Base-by-base conservation (phyloP, 2,113 vertebrate species). In the Plestiodon gilberti region DNA sequence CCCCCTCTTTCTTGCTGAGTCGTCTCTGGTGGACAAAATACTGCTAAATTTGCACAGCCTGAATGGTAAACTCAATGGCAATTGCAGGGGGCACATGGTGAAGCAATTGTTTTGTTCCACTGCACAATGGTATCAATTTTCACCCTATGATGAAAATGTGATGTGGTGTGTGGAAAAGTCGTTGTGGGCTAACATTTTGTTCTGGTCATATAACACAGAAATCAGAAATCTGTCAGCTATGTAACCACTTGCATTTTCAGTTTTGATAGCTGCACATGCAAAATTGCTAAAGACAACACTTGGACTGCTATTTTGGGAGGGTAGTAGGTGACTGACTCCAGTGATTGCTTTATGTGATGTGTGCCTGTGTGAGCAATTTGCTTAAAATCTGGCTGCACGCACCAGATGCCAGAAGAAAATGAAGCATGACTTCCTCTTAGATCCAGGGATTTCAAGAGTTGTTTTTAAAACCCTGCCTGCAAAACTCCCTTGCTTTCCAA, bases 401-500 rank as follows among this genome's bases (percentile, higher is more conserved):
- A 52, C 43, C 23, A 48, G 73, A 15, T 23, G 43, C 25, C 43
- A 48, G 0, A 0, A 48, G 5, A 55, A 61, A 28, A 67, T 62
- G 17, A 22, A 0, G 40, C 33, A 62, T 69, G 71, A 15, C 0
- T 57, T 61, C 40, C 8, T 2, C 40, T 64, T 0, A 0, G n/a
- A 64, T 81, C 28, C 0, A 55, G 0, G 0, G 55, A 74, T 76
- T 74, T 83, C 87, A 90, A 92, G 94, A 94, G 1, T 88, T 1
- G 3, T 88, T 94, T 94, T 94, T 5, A 94, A 92, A 93, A 91
- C 62, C 55, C 89, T 82, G 76, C 91, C 91, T 91, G 90, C 89
- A 71, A 80, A 73, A 59, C 0, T 69, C 62, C 89, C 73, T 85
- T 0, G 0, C 48, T 90, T 93, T 89, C 81, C 9, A 77, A 90